These are phyloP conservation scores for Pogonophryne albipinna DNA, from an alignment of 2,797 vertebrate genomes.

Conservation along the genomic window DNA sequence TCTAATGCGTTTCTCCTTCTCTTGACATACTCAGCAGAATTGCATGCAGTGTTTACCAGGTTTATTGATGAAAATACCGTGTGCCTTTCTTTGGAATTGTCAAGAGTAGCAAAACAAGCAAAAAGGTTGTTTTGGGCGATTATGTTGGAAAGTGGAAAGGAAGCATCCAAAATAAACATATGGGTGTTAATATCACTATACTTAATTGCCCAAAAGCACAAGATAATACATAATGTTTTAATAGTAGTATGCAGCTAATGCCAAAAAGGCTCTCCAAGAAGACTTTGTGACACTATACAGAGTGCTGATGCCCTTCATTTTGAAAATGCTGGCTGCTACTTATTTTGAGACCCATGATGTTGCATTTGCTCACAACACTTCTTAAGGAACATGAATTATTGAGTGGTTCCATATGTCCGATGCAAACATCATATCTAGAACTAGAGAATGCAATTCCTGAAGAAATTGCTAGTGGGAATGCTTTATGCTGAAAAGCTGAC, in stretches of 20 bases:
- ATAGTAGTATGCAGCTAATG: background rate
- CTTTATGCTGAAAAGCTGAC: too few species aligned
- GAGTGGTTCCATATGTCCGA: background rate
- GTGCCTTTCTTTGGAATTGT: too few species aligned
- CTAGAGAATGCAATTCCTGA: too few species aligned
- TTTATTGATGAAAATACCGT: background rate
- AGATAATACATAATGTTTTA: background rate
- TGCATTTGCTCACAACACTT: background rate
- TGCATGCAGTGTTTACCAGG: background rate
- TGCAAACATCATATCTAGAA: background rate
- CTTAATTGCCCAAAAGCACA: too few species aligned
- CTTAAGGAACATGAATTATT: background rate
- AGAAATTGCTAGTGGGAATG: too few species aligned
- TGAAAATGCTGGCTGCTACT: constrained; percentile 8
- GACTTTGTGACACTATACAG: background rate
- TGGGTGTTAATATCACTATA: too few species aligned
- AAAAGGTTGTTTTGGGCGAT: too few species aligned
- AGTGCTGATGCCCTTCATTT: background rate
- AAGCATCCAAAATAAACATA: too few species aligned
- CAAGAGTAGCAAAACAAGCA: too few species aligned
- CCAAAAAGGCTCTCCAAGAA: background rate
- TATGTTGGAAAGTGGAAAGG: too few species aligned
- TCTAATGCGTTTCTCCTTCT: constrained; percentile 38
- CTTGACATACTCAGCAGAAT: constrained; percentile 15
- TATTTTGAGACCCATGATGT: constrained; percentile 7